Conservation (phyloP, 2,888 invertebrate genomes). For the Drosophila acutilabella region DNA sequence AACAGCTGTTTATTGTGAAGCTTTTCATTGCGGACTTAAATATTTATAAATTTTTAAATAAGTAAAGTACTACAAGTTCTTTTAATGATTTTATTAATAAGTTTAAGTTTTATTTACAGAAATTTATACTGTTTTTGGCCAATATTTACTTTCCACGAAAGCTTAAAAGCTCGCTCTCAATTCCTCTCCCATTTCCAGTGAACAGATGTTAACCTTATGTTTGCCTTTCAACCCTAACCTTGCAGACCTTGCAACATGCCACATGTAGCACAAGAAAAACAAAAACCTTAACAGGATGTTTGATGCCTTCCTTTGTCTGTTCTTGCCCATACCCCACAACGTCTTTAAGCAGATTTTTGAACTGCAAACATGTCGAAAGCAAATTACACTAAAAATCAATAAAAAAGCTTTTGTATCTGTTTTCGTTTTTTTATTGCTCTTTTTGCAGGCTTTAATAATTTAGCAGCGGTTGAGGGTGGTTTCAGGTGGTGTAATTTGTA, state of each 20-base stretch:
- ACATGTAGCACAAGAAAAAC: conserved; percentile 42
- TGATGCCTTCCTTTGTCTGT: conserved; percentile 15
- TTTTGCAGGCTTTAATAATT: conserved; percentile 69
- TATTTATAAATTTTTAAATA: neutral
- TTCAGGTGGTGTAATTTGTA: conserved; percentile 3
- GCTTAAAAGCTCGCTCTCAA: conserved; percentile 31
- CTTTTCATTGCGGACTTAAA: neutral
- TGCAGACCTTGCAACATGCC: conserved; percentile 59
- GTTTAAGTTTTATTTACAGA: neutral
- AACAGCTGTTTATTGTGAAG: conserved; percentile 48
- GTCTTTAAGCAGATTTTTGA: conserved; percentile 51
- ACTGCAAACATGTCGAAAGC: conserved; percentile 35
- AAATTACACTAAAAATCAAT: conserved; percentile 63
- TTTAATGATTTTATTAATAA: neutral
- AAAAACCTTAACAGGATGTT: conserved; percentile 35
- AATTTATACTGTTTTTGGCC: neutral
- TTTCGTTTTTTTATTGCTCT: conserved; percentile 17
- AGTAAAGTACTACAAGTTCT: neutral
- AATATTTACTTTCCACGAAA: conserved; percentile 35
- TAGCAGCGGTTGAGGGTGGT: conserved; percentile 34
- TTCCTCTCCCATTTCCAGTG: conserved; percentile 32
- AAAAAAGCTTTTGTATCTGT: conserved; percentile 59
- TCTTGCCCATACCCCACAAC: conserved; percentile 9
- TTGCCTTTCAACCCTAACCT: conserved; percentile 74
- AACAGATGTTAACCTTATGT: conserved; percentile 65